Conservation (phyloP, 2,797 vertebrate genomes). For the Helicolenus hilgendorfi region DNA sequence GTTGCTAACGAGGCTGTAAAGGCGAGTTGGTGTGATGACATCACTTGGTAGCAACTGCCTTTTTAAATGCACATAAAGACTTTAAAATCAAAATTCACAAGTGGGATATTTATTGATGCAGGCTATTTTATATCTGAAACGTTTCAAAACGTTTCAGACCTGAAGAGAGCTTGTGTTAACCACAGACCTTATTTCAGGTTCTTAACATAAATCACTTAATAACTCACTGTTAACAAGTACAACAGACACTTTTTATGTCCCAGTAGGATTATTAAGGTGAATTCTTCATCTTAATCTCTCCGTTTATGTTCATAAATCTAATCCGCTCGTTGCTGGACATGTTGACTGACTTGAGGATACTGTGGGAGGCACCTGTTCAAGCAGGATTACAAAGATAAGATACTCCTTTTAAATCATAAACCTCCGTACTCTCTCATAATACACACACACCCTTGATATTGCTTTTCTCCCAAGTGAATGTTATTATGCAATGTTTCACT, state of each 20-base stretch:
- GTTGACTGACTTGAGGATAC: not conserved
- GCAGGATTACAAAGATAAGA: slow-evolving; percentile 17
- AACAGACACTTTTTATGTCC: not conserved
- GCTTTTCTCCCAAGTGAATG: not conserved
- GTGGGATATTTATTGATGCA: too few species aligned
- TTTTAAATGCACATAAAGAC: too few species aligned
- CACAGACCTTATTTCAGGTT: too few species aligned
- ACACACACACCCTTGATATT: not conserved
- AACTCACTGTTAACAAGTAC: not conserved
- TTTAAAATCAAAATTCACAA: too few species aligned
- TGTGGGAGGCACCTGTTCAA: slow-evolving; percentile 12
- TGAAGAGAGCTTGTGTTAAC: too few species aligned
- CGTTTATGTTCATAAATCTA: not conserved
- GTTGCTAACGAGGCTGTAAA: too few species aligned
- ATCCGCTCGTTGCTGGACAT: not conserved
- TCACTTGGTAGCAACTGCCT: too few species aligned
- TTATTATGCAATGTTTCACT: not conserved
- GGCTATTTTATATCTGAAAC: too few species aligned
- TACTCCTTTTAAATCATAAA: not conserved
- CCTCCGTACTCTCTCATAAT: not conserved
- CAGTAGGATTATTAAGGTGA: not conserved
- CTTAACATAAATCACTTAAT: not conserved
- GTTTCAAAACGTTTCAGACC: too few species aligned
- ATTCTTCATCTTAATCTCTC: not conserved
- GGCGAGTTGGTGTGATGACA: too few species aligned